These are phyloP conservation scores for Elephantulus edwardii DNA, from an alignment of 2,113 vertebrate species.

Conservation along the genomic window DNA sequence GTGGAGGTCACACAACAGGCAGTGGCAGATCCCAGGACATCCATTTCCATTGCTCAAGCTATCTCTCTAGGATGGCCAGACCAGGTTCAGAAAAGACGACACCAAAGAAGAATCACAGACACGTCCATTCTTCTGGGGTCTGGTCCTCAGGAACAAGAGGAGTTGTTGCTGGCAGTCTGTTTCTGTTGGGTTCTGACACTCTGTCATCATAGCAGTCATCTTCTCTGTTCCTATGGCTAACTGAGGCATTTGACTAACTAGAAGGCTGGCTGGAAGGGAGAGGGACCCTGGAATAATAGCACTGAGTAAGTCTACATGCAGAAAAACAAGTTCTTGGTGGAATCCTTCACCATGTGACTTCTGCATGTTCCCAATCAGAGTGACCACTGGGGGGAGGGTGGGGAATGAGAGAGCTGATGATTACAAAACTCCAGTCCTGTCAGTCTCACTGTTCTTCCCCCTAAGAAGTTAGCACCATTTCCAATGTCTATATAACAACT, in stretches of 20 bases:
- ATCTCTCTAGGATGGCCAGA: neutral
- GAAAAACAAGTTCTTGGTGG: conserved; percentile 38
- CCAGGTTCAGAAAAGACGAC: neutral
- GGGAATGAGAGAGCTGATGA: neutral
- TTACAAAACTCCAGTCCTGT: neutral
- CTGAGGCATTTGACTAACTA: neutral
- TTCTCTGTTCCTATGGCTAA: neutral
- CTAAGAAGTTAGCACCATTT: neutral
- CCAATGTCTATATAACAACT: neutral
- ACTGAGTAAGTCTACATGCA: conserved; percentile 8
- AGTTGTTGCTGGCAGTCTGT: neutral
- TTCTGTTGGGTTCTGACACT: neutral
- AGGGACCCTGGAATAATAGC: conserved; percentile 11
- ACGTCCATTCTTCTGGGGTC: neutral
- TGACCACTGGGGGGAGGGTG: neutral
- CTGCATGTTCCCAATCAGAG: neutral
- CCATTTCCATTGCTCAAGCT: neutral
- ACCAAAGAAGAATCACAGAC: neutral
- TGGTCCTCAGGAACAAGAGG: neutral
- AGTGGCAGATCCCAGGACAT: neutral
- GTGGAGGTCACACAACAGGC: neutral
- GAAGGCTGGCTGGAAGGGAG: neutral
- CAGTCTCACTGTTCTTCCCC: neutral
- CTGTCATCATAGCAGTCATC: neutral
- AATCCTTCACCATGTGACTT: neutral